Evolutionary conservation across 2,888 invertebrate genomes (phyloP).

Genomic region (Odontomyia ornata): DNA sequence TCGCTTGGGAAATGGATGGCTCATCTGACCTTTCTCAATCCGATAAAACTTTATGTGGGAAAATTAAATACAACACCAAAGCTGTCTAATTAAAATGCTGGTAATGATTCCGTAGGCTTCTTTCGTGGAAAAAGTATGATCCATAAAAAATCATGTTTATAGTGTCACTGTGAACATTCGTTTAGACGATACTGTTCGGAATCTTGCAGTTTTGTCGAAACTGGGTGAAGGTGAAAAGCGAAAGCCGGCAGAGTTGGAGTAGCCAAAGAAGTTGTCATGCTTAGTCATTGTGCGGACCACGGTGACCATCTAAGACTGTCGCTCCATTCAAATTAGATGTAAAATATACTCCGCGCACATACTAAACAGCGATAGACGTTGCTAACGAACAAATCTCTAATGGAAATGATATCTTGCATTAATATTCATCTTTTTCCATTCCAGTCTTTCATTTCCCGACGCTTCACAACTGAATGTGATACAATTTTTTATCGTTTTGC

Average conservation of each 20-base stretch:
- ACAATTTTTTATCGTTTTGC: slow-evolving; percentile 20
- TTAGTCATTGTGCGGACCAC: not conserved
- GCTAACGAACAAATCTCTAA: slow-evolving; percentile 15
- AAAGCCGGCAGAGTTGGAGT: slow-evolving; percentile 19
- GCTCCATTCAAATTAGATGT: slow-evolving; percentile 10
- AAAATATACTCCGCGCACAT: not conserved
- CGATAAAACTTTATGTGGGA: not conserved
- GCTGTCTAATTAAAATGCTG: slow-evolving; percentile 16
- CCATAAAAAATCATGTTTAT: not conserved
- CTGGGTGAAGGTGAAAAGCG: slow-evolving; percentile 41
- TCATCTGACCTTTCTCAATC: not conserved
- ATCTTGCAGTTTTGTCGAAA: slow-evolving; percentile 5
- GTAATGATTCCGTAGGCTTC: not conserved
- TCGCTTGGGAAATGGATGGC: too few species aligned
- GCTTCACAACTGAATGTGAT: not conserved
- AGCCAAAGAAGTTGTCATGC: not conserved
- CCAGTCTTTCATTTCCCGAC: not conserved
- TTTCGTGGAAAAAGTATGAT: not conserved
- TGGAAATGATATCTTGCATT: slow-evolving; percentile 9
- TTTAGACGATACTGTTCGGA: slow-evolving; percentile 9
- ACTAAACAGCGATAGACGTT: too few species aligned
- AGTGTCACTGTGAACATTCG: slow-evolving; percentile 4
- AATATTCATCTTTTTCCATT: slow-evolving; percentile 21
- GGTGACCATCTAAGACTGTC: not conserved
- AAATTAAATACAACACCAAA: not conserved